A percentile compares a stretch with the other conserved stretches of the same genome.
Conservation (phyloP, 2,888 invertebrate species). For the Tricholauxania praeusta region DNA sequence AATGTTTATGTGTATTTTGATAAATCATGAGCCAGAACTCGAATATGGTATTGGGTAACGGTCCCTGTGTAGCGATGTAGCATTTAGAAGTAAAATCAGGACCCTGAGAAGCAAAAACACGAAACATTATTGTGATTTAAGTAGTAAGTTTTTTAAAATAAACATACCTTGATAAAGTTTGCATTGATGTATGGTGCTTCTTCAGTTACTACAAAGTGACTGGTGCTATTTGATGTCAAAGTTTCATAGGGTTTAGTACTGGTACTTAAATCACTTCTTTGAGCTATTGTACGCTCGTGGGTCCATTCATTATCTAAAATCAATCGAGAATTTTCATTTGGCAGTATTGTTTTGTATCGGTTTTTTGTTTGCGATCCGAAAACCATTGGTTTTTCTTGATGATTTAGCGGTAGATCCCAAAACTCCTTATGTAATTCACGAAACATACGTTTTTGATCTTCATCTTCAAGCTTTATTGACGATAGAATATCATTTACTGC, state of each 20-base stretch:
- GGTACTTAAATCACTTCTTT: slow-evolving; percentile 5
- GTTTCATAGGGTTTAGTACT: slow-evolving; percentile 24
- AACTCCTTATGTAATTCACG: slow-evolving; percentile 87
- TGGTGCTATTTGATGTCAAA: slow-evolving; percentile 39
- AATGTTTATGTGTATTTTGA: slow-evolving; percentile 69
- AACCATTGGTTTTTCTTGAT: slow-evolving; percentile 90
- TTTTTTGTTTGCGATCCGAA: slow-evolving; percentile 91
- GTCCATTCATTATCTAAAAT: slow-evolving; percentile 69
- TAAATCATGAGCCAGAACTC: slow-evolving; percentile 93
- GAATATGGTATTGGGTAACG: slow-evolving; percentile 86
- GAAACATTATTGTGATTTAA: not conserved
- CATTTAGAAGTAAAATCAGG: slow-evolving; percentile 88
- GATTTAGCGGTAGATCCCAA: slow-evolving; percentile 93
- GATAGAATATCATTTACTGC: slow-evolving; percentile 52
- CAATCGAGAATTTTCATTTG: slow-evolving; percentile 89
- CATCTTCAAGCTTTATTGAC: slow-evolving; percentile 69
- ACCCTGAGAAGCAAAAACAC: slow-evolving; percentile 73
- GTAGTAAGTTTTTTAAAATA: not conserved
- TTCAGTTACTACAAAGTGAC: slow-evolving; percentile 69
- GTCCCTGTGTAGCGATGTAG: slow-evolving; percentile 94
- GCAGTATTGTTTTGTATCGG: slow-evolving; percentile 89
- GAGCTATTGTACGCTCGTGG: not conserved
- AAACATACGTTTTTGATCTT: slow-evolving; percentile 74
- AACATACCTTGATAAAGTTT: slow-evolving; percentile 87
- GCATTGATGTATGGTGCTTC: slow-evolving; percentile 87